Base-by-base conservation (phyloP, 2,888 invertebrate genomes). In the Acleris sparsana region DNA sequence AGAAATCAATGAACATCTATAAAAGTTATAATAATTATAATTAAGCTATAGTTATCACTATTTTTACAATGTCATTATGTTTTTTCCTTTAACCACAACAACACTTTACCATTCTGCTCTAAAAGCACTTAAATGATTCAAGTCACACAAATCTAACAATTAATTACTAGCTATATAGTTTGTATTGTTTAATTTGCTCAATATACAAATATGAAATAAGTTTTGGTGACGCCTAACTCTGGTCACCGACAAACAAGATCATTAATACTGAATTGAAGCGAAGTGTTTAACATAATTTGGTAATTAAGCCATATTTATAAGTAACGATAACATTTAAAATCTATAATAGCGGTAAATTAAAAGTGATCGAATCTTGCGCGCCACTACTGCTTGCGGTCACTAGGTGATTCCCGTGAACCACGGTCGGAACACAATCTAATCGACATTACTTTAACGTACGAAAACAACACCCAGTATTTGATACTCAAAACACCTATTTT, bases 111-210 rank as follows among this genome's bases (percentile, higher is more conserved):
- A 62, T 66, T 82, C 80, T 86, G 92, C 90, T 89, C 92, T 92
- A 92, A 83, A 92, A 92, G 92, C 92, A 86, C 90, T 88, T 87
- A 86, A 92, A 92, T 92, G 87, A 91, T 92, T 73, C 86, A 89
- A 91, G 88, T 91, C 92, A 92, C 92, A 92, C 92, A 91, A 90
- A 89, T 92, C 92, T 92, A 92, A 92, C 92, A 91, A 92, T 92
- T 91, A 92, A 88, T 90, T 89, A 92, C 91, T 89, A 90, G 84
- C 90, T 92, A 91, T 85, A 87, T 90, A 89, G 82, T 86, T 92
- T 91, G 88, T 89, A 89, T 88, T 84, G 79, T 89, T 87, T 88
- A 89, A 76, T 90, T 91, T 91, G 90, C 92, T 92, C 87, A 88
- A 90, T 92, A 90, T 91, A 92, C 90, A 92, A 88, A 91, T 88